phyloP scores from a whole-genome alignment of 2,113 vertebrate species.

The Abramis brama region DNA sequence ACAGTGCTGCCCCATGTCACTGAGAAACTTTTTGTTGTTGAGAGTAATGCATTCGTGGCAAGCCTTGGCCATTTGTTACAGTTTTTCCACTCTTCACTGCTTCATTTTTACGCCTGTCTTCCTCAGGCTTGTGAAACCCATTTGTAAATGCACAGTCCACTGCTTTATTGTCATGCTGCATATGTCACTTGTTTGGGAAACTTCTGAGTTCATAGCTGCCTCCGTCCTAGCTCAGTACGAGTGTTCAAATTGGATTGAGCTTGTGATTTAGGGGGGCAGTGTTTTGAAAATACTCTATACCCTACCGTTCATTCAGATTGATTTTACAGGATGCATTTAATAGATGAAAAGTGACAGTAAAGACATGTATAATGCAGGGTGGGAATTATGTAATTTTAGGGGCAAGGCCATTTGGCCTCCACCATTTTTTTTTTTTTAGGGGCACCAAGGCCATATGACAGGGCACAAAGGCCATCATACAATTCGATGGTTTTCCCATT shows the following conservation, averaged over 20 bases:
- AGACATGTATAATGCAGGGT: background rate
- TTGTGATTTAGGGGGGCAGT: background rate
- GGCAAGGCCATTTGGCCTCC: too few species aligned
- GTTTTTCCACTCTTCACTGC: background rate
- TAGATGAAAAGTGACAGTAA: background rate
- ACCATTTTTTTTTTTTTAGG: too few species aligned
- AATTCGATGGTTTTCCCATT: too few species aligned
- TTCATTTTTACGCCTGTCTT: constrained; percentile 21
- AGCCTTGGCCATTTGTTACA: background rate
- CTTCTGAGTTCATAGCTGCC: background rate
- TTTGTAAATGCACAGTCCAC: constrained; percentile 11
- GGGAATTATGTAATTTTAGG: too few species aligned
- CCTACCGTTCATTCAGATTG: too few species aligned
- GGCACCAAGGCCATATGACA: too few species aligned
- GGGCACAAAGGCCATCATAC: too few species aligned
- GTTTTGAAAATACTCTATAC: too few species aligned
- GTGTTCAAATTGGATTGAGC: background rate
- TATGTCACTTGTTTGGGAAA: background rate
- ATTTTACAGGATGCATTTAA: background rate
- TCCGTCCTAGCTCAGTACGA: background rate
- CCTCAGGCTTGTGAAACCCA: background rate
- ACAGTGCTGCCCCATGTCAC: background rate
- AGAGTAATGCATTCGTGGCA: background rate
- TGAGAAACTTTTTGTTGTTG: background rate
- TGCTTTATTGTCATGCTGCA: constrained; percentile 31